Evolutionary conservation across 2,797 vertebrate genomes (phyloP).

Genomic region (Lithobates pipiens): DNA sequence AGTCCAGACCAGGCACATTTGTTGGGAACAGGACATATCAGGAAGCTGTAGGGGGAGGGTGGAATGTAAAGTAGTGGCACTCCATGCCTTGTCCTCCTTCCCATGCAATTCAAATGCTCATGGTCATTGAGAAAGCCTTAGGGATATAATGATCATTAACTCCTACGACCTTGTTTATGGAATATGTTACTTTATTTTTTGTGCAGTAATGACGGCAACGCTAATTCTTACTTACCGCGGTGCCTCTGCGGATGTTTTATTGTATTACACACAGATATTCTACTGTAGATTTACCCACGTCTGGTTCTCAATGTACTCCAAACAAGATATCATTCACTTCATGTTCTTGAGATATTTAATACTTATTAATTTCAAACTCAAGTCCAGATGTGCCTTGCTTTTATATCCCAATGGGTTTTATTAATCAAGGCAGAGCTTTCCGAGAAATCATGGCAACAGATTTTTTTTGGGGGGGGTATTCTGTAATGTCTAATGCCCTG

Average conservation of each 20-base stretch:
- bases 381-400: too few species aligned
- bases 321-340: neutral
- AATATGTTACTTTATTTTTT: constrained; percentile 39
- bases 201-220: constrained; percentile 21
- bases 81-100: constrained; percentile 26
- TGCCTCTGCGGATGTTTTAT: neutral
- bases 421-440: too few species aligned
- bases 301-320: neutral
- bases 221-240: neutral
- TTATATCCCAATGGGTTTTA: too few species aligned
- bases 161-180: constrained; percentile 53
- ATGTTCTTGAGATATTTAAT: neutral
- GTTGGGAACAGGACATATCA: constrained; percentile 57
- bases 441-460: too few species aligned
- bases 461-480: too few species aligned
- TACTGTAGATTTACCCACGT: neutral
- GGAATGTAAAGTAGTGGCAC: constrained; percentile 47
- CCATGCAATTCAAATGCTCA: constrained; percentile 36
- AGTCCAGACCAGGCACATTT: constrained; percentile 54
- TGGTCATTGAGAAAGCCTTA: constrained; percentile 46
- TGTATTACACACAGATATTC: constrained; percentile 1
- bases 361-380: too few species aligned
- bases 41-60: constrained; percentile 45
- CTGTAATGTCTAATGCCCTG: too few species aligned
- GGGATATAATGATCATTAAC: constrained; percentile 57